Evolutionary conservation across 2,797 vertebrate species (phyloP), one percentile per base, ranked within the genome.

Genomic region (Danio aesculapii): DNA sequence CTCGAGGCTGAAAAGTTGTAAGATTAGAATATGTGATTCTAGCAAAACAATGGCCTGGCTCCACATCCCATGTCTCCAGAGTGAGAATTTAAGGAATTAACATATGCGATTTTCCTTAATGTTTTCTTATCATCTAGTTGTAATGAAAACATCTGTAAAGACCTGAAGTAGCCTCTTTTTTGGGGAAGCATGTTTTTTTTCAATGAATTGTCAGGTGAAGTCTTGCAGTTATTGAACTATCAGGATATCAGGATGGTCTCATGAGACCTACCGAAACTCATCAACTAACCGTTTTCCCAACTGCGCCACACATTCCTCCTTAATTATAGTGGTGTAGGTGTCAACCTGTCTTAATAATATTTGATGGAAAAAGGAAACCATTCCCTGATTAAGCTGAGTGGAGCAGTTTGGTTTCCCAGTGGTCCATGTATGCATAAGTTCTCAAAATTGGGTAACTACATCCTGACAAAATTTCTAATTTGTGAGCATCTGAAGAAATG

Each of bases 331-430:
- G 47, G 57, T 79, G 67, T 70, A 71, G 77, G 67, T 71, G 77
- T 78, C 76, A 70, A 70, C 66, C 76, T 61, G 66, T 70, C 77
- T 79, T 71, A 79, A 79, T 79, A 71, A 70, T 62, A 79, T 71
- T 79, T 79, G 77, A 71, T 71, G 62, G 77, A 59, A 79, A 79
- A 79, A 79, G 47, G 30, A 79, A 79, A 79, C 55, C 76, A 70
- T 71, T 79, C 77, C 58, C 46, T 70, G 67, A 62, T 71, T 79
- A 71, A 63, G 77, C 67, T 71, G 77, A 71, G 77, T 63, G 47
- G 67, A 63, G 70, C 47, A 3, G 57, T 71, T 71, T 61, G 17
- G 47, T 71, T 71, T 79, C 77, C 77, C 77, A 21, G 67, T 63
- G 77, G 77, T 79, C 57, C 58, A 53, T 71, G 58, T 79, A 63